These are phyloP conservation scores for Cardinalis cardinalis DNA, from an alignment of 2,113 vertebrate genomes.

Conservation along the genomic window DNA sequence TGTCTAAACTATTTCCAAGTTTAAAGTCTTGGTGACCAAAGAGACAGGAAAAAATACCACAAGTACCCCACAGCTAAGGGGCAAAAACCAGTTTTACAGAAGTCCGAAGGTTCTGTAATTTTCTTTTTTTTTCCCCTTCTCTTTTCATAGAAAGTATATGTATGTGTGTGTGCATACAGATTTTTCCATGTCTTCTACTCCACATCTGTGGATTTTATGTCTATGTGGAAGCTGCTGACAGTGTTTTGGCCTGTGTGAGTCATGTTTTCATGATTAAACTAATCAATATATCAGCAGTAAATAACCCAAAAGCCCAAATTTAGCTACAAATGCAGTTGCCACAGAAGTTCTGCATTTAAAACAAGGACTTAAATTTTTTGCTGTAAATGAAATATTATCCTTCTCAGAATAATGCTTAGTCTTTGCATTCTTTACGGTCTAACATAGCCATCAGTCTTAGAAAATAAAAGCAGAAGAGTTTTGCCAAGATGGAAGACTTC, in stretches of 20 bases:
- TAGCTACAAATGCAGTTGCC: background rate
- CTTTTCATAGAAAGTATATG: rapidly evolving
- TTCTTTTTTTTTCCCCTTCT: no score
- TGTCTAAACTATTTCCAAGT: background rate
- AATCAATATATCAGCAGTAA: background rate
- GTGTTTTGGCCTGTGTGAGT: background rate
- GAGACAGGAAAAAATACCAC: background rate
- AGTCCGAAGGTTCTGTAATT: background rate
- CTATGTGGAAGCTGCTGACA: background rate
- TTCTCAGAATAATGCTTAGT: background rate
- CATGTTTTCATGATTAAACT: background rate
- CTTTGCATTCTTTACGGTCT: background rate
- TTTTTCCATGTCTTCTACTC: background rate
- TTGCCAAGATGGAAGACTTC: background rate
- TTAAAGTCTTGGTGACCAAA: background rate
- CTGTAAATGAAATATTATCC: background rate
- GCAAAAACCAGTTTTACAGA: background rate
- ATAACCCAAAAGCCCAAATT: background rate
- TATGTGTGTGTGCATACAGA: background rate
- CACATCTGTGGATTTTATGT: background rate
- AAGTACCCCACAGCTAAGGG: background rate
- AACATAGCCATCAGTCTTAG: background rate
- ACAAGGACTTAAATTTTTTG: background rate
- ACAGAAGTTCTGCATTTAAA: background rate
- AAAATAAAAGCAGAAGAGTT: background rate